These are phyloP conservation scores for Drosophila burlai DNA, from an alignment of 1,140 invertebrate species.

Conservation along the genomic window DNA sequence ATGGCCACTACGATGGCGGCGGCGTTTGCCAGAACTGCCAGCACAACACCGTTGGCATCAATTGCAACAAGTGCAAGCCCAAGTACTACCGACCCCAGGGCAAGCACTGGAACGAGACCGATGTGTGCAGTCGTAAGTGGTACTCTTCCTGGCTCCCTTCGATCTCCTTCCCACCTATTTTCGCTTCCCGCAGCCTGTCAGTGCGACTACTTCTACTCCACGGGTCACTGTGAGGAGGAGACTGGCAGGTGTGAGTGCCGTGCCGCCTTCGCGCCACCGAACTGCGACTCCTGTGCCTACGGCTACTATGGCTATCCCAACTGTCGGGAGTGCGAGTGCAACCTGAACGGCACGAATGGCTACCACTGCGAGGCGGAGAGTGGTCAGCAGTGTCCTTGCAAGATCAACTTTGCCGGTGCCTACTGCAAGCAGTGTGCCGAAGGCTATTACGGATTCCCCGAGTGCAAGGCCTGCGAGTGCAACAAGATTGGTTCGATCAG, in stretches of 20 bases:
- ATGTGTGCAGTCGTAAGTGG: conserved; percentile 95
- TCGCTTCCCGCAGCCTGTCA: conserved; percentile 91
- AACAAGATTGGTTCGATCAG: conserved; percentile 91
- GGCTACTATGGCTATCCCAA: conserved; percentile 97
- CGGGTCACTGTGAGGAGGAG: conserved; percentile 98
- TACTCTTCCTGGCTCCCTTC: no score
- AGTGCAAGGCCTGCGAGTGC: conserved; percentile 96
- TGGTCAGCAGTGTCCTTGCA: conserved; percentile 94
- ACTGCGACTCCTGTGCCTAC: conserved; percentile 89
- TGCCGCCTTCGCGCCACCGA: conserved; percentile 91
- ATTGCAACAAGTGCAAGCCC: conserved; percentile 96
- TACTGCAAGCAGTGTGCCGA: conserved; percentile 95
- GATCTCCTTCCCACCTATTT: neutral
- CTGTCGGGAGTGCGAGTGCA: conserved; percentile 97
- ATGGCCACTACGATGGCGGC: conserved; percentile 96
- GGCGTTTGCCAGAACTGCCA: conserved; percentile 96
- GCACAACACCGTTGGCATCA: conserved; percentile 98
- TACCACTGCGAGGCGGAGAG: conserved; percentile 93
- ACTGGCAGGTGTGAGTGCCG: conserved; percentile 96
- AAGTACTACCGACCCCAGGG: conserved; percentile 94
- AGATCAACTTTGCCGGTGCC: conserved; percentile 93
- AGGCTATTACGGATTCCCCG: conserved; percentile 96
- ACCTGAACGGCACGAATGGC: conserved; percentile 94
- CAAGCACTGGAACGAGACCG: conserved; percentile 93
- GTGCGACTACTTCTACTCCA: conserved; percentile 94